Evolutionary conservation across 2,888 invertebrate genomes (phyloP), one percentile per base, ranked within the genome.

Genomic region (Ectobius pallidus): DNA sequence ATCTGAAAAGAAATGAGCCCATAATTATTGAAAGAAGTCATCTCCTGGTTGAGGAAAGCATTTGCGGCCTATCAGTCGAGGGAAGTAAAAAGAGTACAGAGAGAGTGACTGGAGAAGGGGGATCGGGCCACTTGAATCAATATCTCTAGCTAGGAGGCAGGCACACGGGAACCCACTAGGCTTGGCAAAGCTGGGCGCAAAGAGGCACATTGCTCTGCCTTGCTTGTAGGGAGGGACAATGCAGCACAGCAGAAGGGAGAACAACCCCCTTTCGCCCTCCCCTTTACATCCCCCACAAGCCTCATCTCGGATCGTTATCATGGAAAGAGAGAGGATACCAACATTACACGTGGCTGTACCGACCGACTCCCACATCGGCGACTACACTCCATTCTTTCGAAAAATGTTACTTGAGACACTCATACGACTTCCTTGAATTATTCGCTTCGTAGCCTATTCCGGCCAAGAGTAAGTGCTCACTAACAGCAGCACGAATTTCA

Each of bases 41-140:
- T n/a, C n/a, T n/a, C n/a, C n/a, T n/a, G n/a, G n/a, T n/a, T n/a
- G 3, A 46, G 18, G 46, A 46, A n/a, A n/a, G 46, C 46, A n/a
- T 9, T 9, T 46, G 18, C 27, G 55, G 25, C 25, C 55, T 55
- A 55, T 49, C 68, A n/a, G 27, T 46, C 30, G n/a, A n/a, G n/a
- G n/a, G n/a, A n/a, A n/a, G n/a, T n/a, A n/a, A n/a, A n/a, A n/a
- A n/a, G n/a, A n/a, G n/a, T n/a, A n/a, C n/a, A n/a, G n/a, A n/a
- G n/a, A n/a, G n/a, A n/a, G n/a, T n/a, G n/a, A n/a, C n/a, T n/a
- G n/a, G n/a, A n/a, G n/a, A n/a, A n/a, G n/a, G n/a, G n/a, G 16
- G 18, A 62, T 30, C 68, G 42, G 72, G 49, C 69, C 69, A 72
- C 68, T 69, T 62, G 69, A 69, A 72, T 72, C 72, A 68, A 72